A percentile compares a stretch with the other conserved stretches of the same genome.
These are phyloP conservation scores for Caprella mutica DNA, from an alignment of 2,888 invertebrate genomes.

Conservation along the genomic window DNA sequence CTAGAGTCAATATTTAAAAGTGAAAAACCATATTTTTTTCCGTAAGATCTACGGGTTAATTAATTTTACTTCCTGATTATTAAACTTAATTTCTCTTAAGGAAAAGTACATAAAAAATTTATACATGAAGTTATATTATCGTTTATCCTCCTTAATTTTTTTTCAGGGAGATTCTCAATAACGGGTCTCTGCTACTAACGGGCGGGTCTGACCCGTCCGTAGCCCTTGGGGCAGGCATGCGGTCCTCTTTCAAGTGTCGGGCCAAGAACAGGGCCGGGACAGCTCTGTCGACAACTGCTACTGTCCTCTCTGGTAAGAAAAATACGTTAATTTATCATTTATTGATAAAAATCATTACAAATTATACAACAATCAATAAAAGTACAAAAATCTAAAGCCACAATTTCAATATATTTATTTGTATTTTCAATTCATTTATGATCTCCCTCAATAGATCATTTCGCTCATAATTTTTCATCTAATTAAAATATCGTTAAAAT, in stretches of 20 bases:
- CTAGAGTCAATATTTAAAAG: no score
- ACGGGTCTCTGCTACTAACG: not conserved
- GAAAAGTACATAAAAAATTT: no score
- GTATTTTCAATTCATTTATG: no score
- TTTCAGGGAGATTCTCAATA: not conserved
- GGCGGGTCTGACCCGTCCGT: not conserved
- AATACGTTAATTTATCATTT: not conserved
- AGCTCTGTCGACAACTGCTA: constrained; percentile 3
- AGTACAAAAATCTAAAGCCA: no score
- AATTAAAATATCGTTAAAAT: not conserved
- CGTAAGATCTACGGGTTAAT: no score
- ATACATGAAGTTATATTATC: no score
- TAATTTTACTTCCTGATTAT: no score
- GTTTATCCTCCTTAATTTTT: no score
- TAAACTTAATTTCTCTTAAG: no score
- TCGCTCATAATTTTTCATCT: not conserved
- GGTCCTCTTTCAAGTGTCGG: constrained; percentile 5
- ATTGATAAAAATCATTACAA: not conserved
- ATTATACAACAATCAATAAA: not conserved
- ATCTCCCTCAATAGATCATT: no score
- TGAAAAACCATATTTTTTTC: no score
- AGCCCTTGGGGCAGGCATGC: not conserved
- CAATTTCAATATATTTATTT: no score
- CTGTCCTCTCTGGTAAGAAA: constrained; percentile 1
- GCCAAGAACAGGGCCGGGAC: constrained; percentile 3